Evolutionary conservation across 2,888 invertebrate species (phyloP).

Genomic region (Melinaea menophilus): DNA sequence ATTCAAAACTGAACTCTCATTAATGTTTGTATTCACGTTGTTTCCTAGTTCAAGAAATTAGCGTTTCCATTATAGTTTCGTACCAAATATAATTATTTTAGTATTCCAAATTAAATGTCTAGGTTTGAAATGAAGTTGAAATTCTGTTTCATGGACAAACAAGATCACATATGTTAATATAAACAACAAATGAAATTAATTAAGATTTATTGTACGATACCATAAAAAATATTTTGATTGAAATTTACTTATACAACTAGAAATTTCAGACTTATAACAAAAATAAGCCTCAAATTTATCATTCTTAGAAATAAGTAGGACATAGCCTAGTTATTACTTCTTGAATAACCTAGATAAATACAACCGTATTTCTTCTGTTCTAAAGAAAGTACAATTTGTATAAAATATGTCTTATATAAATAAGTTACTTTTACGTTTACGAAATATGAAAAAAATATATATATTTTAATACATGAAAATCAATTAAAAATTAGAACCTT

Average conservation of each 20-base stretch:
- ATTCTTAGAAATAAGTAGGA: conserved; percentile 9
- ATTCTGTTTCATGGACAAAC: background rate
- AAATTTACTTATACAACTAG: too few relatives aligned
- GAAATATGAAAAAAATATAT: conserved; percentile 26
- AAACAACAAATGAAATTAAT: too few relatives aligned
- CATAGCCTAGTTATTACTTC: conserved; percentile 17
- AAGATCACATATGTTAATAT: background rate
- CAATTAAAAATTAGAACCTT: too few relatives aligned
- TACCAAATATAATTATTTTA: background rate
- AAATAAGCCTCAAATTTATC: too few relatives aligned
- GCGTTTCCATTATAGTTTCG: background rate
- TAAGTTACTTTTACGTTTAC: too few relatives aligned
- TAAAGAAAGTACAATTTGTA: too few relatives aligned
- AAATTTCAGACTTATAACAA: too few relatives aligned
- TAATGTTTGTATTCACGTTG: conserved; percentile 6
- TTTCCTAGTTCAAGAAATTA: conserved; percentile 3
- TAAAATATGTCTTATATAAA: too few relatives aligned
- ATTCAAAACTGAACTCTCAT: conserved; percentile 9
- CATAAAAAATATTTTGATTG: too few relatives aligned
- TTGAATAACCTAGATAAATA: conserved; percentile 9
- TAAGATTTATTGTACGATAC: too few relatives aligned
- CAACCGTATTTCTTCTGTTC: too few relatives aligned
- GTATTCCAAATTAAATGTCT: background rate
- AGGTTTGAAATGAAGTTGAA: background rate
- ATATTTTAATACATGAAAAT: too few relatives aligned